Conservation (phyloP, 2,888 invertebrate species). For the Cactoblastis cactorum region DNA sequence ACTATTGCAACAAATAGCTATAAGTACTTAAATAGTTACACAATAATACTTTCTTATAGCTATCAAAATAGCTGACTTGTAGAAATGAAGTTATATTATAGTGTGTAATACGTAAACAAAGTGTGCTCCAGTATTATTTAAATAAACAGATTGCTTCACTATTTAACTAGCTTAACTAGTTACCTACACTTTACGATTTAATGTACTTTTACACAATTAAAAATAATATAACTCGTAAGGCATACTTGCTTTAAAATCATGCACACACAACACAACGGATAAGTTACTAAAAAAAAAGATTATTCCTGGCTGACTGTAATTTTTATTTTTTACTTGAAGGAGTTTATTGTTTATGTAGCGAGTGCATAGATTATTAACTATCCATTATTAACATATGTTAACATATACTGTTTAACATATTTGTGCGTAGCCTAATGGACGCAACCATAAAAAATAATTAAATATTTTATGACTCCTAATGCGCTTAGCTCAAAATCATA, state of each 20-base stretch:
- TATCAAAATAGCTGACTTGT: too few relatives aligned
- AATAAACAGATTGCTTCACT: neutral
- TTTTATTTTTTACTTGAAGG: neutral
- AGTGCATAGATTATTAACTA: too few relatives aligned
- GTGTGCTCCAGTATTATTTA: neutral
- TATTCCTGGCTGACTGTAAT: neutral
- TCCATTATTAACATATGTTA: too few relatives aligned
- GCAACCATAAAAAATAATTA: slow-evolving; percentile 12
- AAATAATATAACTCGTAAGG: neutral
- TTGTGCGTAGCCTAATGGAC: slow-evolving; percentile 13
- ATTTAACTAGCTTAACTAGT: neutral
- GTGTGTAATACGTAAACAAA: neutral
- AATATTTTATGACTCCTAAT: neutral
- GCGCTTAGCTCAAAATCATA: neutral
- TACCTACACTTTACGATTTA: slow-evolving; percentile 1
- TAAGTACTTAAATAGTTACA: too few relatives aligned
- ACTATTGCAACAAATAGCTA: too few relatives aligned
- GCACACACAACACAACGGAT: neutral
- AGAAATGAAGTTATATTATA: neutral
- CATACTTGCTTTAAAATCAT: neutral
- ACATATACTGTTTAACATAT: too few relatives aligned
- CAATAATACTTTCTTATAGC: too few relatives aligned
- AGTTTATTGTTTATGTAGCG: too few relatives aligned
- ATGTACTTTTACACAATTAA: neutral
- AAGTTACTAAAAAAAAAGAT: neutral